phyloP scores from a whole-genome alignment of 2,113 vertebrate species.

The Elachura formosa region DNA sequence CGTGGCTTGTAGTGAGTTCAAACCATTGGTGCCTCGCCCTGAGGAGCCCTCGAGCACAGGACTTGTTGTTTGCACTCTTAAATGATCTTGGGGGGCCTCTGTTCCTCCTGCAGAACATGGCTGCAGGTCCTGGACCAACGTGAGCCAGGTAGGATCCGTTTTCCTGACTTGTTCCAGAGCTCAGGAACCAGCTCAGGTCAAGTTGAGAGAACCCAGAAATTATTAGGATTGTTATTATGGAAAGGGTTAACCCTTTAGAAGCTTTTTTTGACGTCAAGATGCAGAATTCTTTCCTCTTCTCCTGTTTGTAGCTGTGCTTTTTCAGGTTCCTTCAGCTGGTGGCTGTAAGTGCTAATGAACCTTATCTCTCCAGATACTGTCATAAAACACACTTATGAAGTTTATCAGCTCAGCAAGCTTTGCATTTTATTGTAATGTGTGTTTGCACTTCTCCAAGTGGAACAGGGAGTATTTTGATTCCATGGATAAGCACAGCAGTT shows the following conservation, averaged over 20 bases:
- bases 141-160: accelerated
- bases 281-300: neutral
- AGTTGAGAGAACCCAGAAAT: neutral
- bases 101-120: neutral
- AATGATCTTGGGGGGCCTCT: neutral
- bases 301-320: neutral
- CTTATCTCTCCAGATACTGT: conserved; percentile 48
- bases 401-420: conserved; percentile 26
- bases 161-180: neutral
- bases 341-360: conserved; percentile 36
- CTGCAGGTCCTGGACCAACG: neutral
- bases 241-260: conserved; percentile 9
- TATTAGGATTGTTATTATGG: neutral
- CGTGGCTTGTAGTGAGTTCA: neutral
- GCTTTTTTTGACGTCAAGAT: neutral
- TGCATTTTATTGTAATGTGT: conserved; percentile 9
- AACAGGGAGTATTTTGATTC: conserved; percentile 51
- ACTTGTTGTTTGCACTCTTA: neutral
- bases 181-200: neutral
- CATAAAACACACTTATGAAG: conserved; percentile 48
- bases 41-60: neutral
- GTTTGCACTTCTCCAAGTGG: conserved; percentile 51
- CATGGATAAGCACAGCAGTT: conserved; percentile 37
- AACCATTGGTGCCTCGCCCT: neutral
- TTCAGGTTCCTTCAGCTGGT: neutral